Percentiles rank a stretch among this genome's conserved stretches.
Evolutionary conservation across 2,113 vertebrate species (phyloP).

Genomic region (Corythaixoides concolor): DNA sequence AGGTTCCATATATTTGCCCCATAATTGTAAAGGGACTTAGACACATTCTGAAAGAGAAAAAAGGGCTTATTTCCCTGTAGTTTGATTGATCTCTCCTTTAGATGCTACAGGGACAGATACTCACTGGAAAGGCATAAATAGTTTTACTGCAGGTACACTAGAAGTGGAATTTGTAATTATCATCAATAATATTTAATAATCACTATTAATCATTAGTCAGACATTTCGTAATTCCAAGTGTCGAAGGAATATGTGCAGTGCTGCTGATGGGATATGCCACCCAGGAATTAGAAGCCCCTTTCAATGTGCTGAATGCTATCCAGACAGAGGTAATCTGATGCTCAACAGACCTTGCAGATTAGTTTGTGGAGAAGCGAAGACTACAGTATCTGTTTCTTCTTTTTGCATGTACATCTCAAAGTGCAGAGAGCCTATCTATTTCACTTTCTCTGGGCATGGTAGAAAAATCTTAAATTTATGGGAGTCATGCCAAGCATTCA

Average conservation of each 20-base stretch:
- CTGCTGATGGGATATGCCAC: not conserved
- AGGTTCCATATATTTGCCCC: not conserved
- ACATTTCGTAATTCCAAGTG: not conserved
- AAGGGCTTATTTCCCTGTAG: not conserved
- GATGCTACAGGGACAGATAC: not conserved
- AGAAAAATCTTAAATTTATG: not conserved
- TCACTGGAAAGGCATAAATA: not conserved
- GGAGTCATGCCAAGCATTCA: not conserved
- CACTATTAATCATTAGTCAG: not conserved
- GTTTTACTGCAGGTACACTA: not conserved
- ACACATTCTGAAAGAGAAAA: not conserved
- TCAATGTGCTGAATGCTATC: not conserved
- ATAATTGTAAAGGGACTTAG: not conserved
- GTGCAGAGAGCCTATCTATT: not conserved
- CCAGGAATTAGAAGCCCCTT: not conserved
- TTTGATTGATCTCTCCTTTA: not conserved
- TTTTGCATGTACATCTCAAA: not conserved
- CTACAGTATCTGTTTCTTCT: not conserved
- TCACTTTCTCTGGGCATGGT: not conserved
- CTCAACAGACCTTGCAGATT: not conserved
- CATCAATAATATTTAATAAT: not conserved
- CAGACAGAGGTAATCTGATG: not conserved
- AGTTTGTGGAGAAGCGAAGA: not conserved
- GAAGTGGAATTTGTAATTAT: not conserved
- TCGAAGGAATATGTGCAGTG: not conserved